phyloP scores from a whole-genome alignment of 1,140 invertebrate genomes.

The Tetranychus cinnabarinus region DNA sequence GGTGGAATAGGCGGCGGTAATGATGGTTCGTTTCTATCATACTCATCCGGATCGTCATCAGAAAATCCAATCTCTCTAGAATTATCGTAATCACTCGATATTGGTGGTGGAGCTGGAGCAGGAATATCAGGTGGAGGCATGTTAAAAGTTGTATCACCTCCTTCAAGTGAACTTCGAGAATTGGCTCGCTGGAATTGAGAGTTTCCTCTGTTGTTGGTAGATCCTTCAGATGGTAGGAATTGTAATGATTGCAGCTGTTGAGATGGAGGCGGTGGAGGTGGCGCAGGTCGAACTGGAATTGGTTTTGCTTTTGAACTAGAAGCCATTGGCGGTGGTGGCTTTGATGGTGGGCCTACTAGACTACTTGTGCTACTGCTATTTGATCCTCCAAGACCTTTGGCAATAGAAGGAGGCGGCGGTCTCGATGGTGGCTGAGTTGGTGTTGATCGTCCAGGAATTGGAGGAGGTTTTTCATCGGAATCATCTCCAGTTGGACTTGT shows the following conservation, averaged over 20 bases:
- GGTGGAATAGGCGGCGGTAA: conserved; percentile 3
- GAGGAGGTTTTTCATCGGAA: conserved; percentile 4
- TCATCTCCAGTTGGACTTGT: conserved; percentile 11
- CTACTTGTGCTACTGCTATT: background rate
- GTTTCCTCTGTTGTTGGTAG: background rate
- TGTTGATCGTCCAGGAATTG: conserved; percentile 3
- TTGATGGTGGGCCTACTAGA: background rate
- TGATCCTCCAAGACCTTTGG: background rate
- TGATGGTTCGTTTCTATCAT: background rate
- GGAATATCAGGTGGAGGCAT: background rate
- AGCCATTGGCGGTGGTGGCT: background rate
- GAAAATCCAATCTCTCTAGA: background rate
- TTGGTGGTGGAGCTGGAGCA: background rate
- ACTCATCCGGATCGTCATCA: background rate
- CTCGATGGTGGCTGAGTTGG: conserved; percentile 12
- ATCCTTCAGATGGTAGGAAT: background rate
- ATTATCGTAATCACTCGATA: background rate
- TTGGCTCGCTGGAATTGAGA: background rate
- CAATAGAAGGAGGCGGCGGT: conserved; percentile 8
- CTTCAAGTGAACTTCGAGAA: background rate
- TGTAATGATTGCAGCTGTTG: background rate
- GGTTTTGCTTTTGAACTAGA: background rate
- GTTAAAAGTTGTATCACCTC: background rate
- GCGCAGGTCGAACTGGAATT: conserved; percentile 2
- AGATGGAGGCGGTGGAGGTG: conserved; percentile 3